Base-by-base conservation (phyloP, 1,140 invertebrate species). In the Pogonomyrmex barbatus region DNA sequence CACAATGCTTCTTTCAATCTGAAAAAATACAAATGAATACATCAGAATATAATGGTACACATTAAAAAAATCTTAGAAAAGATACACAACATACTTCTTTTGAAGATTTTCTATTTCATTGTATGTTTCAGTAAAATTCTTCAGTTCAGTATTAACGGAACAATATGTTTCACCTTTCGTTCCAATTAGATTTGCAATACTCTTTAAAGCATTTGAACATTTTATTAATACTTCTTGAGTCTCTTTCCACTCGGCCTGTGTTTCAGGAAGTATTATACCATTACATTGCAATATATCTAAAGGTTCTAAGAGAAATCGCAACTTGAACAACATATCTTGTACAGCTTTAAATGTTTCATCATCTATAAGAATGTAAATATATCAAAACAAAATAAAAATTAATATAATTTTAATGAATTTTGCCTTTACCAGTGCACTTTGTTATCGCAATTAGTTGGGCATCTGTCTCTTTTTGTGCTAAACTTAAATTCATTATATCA, bases 181-280 rank as follows among this genome's bases (percentile, higher is more conserved):
- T 4, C 83, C 87, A 60, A 91, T 88, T 42, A 87, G 8, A 68
- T 85, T 47, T 36, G 47, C 54, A 1, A 92, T 88, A 33, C 45
- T 56, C 8, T 90, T 65, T 54, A 93, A 76, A 12, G 47, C 70
- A 56, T 85, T 85, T 4, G 56, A 60, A 77, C 86, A 88, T 5
- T 78, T 77, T 58, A 79, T 73, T 14, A 93, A 81, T 4, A 24
- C n/a, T 52, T 89, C 30, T 0, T 65, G 14, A 47, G 65, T 84
- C 24, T 87, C 73, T 36, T 81, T 10, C 81, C 85, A 87, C n/a
- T 92, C 87, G 2, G 82, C 65, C 0, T 62, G n/a, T 6, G 87
- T 86, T n/a, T 86, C 45, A 12, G 92, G 92, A 75, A 92, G 75
- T 52, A 87, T 60, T 45, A 93, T 82, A 56, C 87, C 81, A 17